These are phyloP conservation scores for Alosa alosa DNA, from an alignment of 2,113 vertebrate genomes.

Conservation along the genomic window DNA sequence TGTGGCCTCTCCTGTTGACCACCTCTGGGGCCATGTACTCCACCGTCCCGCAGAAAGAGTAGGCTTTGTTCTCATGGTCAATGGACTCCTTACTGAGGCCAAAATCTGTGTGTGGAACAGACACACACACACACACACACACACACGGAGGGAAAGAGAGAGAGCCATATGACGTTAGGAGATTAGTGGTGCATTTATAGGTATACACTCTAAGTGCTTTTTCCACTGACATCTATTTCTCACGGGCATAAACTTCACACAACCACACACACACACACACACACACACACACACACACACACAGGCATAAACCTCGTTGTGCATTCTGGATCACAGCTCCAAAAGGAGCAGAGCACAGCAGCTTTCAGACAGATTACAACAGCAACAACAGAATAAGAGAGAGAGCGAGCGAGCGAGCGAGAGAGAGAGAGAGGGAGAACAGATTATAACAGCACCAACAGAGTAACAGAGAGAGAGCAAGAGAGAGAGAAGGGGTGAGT, in stretches of 20 bases:
- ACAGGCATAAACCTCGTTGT: neutral
- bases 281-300: too few relatives aligned
- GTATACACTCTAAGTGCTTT: neutral
- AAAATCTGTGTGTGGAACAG: constrained; percentile 68
- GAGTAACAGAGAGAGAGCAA: neutral
- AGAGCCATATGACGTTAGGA: neutral
- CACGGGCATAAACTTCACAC: neutral
- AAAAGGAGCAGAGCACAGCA: neutral
- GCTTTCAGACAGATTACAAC: neutral
- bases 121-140: neutral
- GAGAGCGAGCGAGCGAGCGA: neutral
- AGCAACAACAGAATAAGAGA: neutral
- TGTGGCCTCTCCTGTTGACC: constrained; percentile 82
- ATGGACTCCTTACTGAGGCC: constrained; percentile 85
- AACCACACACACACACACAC: too few relatives aligned
- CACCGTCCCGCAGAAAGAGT: constrained; percentile 85
- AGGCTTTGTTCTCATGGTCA: constrained; percentile 82
- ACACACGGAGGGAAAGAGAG: neutral
- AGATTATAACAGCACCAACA: too few relatives aligned
- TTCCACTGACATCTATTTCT: neutral
- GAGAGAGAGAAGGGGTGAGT: neutral
- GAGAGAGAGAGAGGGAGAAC: neutral
- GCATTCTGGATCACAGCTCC: neutral
- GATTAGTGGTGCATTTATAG: neutral
- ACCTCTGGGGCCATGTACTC: constrained; percentile 88